phyloP scores from a whole-genome alignment of 1,140 invertebrate species.

The Lepidostoma basale region DNA sequence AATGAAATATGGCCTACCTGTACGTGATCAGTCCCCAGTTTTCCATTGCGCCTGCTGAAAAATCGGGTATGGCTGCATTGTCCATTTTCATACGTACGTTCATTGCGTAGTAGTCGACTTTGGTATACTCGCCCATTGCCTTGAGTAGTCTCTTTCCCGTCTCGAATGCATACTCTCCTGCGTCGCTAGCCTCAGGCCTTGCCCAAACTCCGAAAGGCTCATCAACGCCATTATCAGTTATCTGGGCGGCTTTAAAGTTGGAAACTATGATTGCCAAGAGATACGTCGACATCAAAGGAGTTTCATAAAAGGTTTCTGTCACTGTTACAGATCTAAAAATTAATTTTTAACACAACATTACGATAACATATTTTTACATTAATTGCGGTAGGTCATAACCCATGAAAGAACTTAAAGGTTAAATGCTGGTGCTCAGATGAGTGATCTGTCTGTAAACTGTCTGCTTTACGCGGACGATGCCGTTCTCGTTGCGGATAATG shows the following conservation, averaged over 20 bases:
- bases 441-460: no score
- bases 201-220: constrained; percentile 58
- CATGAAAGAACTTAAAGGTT: no score
- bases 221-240: constrained; percentile 46
- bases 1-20: no score
- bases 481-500: no score
- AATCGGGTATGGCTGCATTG: constrained; percentile 74
- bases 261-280: constrained; percentile 78
- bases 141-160: constrained; percentile 58
- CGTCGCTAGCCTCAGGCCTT: constrained; percentile 77
- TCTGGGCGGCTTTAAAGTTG: constrained; percentile 51
- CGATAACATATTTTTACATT: no score
- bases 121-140: constrained; percentile 57
- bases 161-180: constrained; percentile 66
- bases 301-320: constrained; percentile 52
- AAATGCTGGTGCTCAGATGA: not conserved
- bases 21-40: constrained; percentile 73
- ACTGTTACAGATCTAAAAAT: not conserved
- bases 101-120: constrained; percentile 59
- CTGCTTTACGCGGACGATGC: no score
- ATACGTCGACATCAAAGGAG: constrained; percentile 84
- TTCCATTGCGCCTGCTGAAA: constrained; percentile 72
- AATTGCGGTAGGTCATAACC: no score
- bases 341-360: not conserved
- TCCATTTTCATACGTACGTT: constrained; percentile 62